Conservation (phyloP, 1,140 invertebrate genomes). For the Drosophila sechellia region DNA sequence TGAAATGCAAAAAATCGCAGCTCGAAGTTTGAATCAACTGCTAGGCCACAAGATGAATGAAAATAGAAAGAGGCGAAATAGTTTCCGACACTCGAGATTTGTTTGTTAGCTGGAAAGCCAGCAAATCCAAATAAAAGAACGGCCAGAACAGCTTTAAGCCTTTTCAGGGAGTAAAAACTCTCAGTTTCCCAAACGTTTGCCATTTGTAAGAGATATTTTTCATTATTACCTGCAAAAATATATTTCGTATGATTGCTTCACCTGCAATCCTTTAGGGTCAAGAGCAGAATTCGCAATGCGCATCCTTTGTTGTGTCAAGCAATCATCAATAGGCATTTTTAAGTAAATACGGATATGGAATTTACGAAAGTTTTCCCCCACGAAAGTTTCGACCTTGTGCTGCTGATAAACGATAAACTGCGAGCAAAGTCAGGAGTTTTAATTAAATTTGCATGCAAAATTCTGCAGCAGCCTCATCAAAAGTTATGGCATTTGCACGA, state of each 20-base stretch:
- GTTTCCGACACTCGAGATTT: conserved; percentile 52
- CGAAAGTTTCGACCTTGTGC: conserved; percentile 11
- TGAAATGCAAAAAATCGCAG: conserved; percentile 3
- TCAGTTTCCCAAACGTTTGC: conserved; percentile 1
- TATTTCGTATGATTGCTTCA: conserved; percentile 19
- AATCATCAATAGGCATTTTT: conserved; percentile 49
- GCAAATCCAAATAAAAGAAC: conserved; percentile 2
- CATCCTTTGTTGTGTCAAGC: conserved; percentile 38
- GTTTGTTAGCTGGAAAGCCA: conserved; percentile 19
- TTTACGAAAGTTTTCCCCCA: conserved; percentile 25
- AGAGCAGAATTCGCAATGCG: conserved; percentile 30
- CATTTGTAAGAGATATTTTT: not conserved
- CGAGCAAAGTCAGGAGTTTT: conserved; percentile 37
- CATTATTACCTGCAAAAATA: not conserved
- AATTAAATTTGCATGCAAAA: conserved; percentile 73
- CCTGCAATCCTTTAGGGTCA: conserved; percentile 23
- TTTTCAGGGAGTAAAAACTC: not conserved
- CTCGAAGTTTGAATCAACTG: conserved; percentile 54
- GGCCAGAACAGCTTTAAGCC: no score
- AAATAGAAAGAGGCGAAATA: conserved; percentile 30
- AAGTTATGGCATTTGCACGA: conserved; percentile 45
- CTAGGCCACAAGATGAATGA: conserved; percentile 3
- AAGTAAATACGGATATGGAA: conserved; percentile 52
- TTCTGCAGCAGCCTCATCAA: conserved; percentile 32
- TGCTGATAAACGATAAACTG: conserved; percentile 43